phyloP scores from a whole-genome alignment of 2,797 vertebrate species.

The Hydrophis major region DNA sequence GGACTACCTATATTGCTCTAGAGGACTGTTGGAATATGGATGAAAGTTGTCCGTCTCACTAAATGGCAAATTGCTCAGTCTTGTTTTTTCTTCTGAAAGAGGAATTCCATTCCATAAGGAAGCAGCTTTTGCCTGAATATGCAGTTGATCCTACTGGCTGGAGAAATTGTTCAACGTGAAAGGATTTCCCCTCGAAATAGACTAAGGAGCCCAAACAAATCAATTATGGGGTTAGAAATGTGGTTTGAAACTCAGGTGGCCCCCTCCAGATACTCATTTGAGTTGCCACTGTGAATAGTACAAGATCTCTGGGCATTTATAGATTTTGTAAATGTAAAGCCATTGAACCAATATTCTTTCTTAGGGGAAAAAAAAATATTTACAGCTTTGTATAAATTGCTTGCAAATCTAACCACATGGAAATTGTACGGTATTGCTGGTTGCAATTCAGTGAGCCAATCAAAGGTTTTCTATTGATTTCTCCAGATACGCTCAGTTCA shows the following conservation, averaged over 20 bases:
- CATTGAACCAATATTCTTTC: not conserved
- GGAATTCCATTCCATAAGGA: not conserved
- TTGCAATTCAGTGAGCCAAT: not conserved
- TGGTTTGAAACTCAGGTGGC: not conserved
- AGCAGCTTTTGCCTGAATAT: not conserved
- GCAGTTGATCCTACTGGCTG: not conserved
- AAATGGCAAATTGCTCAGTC: not conserved
- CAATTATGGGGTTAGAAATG: not conserved
- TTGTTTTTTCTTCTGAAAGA: not conserved
- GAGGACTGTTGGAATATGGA: not conserved
- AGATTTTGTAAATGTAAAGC: not conserved
- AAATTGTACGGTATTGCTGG: not conserved
- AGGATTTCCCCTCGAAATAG: not conserved
- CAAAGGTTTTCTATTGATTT: not conserved
- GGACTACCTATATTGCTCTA: not conserved
- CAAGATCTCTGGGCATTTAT: too few relatives aligned
- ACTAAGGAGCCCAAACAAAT: not conserved
- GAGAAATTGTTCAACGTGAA: not conserved
- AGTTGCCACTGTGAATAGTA: not conserved
- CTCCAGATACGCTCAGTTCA: not conserved
- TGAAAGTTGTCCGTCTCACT: not conserved
- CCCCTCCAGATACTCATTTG: not conserved
- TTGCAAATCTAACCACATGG: not conserved
- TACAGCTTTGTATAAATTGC: not conserved
- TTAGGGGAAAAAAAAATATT: not conserved